A percentile compares a stretch with the other conserved stretches of the same genome.
Evolutionary conservation across 2,113 vertebrate species (phyloP).

Genomic region (Albula glossodonta): DNA sequence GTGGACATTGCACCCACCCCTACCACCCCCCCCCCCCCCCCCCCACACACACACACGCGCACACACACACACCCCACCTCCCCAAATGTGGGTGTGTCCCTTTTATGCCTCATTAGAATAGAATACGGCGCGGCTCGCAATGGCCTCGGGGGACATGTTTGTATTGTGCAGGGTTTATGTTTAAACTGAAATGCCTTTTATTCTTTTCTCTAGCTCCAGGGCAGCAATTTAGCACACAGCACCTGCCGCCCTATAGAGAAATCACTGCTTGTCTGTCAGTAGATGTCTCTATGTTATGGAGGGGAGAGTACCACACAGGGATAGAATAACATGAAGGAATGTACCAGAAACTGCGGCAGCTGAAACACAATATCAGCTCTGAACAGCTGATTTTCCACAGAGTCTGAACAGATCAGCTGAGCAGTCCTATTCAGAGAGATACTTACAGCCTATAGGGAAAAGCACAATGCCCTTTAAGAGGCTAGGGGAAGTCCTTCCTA

Average conservation of each 20-base stretch:
- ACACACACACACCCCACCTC: neutral
- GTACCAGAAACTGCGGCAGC: slow-evolving; percentile 58
- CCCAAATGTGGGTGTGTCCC: slow-evolving; percentile 45
- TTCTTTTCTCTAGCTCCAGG: slow-evolving; percentile 61
- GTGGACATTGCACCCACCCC: slow-evolving; percentile 34
- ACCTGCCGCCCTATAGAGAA: slow-evolving; percentile 61
- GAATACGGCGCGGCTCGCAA: slow-evolving; percentile 68
- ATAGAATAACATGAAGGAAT: slow-evolving; percentile 72
- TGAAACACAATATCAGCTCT: slow-evolving; percentile 57
- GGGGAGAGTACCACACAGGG: slow-evolving; percentile 19
- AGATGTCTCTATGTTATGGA: slow-evolving; percentile 31
- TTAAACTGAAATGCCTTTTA: slow-evolving; percentile 83
- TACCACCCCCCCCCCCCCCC: neutral
- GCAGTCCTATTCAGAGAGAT: neutral
- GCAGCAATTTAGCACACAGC: slow-evolving; percentile 66
- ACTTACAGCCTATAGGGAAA: neutral
- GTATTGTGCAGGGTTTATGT: slow-evolving; percentile 69
- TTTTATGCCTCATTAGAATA: slow-evolving; percentile 61
- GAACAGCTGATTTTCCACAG: slow-evolving; percentile 64
- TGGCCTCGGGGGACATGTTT: slow-evolving; percentile 79
- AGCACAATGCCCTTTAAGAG: too few relatives aligned
- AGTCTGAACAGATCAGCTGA: slow-evolving; percentile 63
- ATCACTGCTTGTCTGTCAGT: slow-evolving; percentile 63
- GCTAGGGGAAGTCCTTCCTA: too few relatives aligned
- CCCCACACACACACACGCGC: neutral